phyloP scores from a whole-genome alignment of 2,888 invertebrate genomes.

The Hydrotaea diabolus region DNA sequence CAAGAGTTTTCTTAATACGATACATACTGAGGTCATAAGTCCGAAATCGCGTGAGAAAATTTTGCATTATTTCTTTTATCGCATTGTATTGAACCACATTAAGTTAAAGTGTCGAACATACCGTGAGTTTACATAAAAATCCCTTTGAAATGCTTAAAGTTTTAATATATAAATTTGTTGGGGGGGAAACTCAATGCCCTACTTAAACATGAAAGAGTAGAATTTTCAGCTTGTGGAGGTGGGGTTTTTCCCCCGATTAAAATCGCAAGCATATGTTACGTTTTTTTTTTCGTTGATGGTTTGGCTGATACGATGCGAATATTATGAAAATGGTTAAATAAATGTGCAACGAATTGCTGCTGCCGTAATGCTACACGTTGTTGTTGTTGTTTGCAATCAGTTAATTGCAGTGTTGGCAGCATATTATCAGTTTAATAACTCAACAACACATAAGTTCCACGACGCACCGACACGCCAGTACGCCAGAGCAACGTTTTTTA shows the following conservation, averaged over 20 bases:
- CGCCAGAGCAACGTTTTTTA: neutral
- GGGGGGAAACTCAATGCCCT: too few relatives aligned
- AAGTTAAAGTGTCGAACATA: too few relatives aligned
- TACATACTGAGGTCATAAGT: too few relatives aligned
- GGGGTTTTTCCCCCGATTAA: neutral
- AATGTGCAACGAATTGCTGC: constrained; percentile 16
- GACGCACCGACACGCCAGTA: constrained; percentile 2
- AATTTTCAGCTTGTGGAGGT: neutral
- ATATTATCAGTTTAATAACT: constrained; percentile 66
- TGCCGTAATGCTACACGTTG: neutral
- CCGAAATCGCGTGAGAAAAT: too few relatives aligned
- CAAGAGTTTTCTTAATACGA: too few relatives aligned
- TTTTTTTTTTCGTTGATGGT: neutral
- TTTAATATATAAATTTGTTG: too few relatives aligned
- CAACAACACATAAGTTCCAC: constrained; percentile 45
- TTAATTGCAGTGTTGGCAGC: constrained; percentile 64
- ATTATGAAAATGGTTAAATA: constrained; percentile 5
- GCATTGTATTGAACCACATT: too few relatives aligned
- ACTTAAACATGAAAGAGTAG: neutral
- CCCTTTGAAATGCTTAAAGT: neutral
- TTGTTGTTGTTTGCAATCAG: constrained; percentile 48
- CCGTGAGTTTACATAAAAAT: too few relatives aligned
- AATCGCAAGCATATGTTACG: neutral
- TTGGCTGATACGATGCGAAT: neutral
- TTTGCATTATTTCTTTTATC: too few relatives aligned